Base-by-base conservation (phyloP, 2,797 vertebrate genomes). In the Taeniopygia guttata region DNA sequence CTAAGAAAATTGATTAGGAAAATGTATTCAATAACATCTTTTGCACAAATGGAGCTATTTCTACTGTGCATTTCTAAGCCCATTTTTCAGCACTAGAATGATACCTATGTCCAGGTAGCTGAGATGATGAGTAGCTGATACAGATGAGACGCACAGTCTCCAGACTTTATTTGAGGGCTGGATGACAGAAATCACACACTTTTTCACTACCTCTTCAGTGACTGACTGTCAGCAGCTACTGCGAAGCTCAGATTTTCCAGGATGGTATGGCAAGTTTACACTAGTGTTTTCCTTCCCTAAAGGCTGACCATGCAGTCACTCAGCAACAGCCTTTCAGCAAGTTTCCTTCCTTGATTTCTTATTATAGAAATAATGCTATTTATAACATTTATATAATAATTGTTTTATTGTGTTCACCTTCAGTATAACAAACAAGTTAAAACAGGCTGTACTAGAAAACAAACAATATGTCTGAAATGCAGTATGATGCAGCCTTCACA, bases 341-440 rank as follows among this genome's bases (percentile, higher is more conserved):
- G 25, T 45, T 86, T 90, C 81, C 58, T 89, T 91, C 75, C 42
- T 77, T 76, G 29, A 69, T 55, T 74, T 55, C 29, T 49, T 67
- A 38, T 51, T 30, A 87, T 20, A 49, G 42, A 95, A 96, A 84
- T 79, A 93, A 34, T 52, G 55, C 67, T 73, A 87, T 87, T 92
- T 92, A 84, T 89, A 95, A 63, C 16, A 58, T 62, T 91, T 90
- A 42, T 62, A 62, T 63, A 92, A 52, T 54, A 70, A 26, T 30
- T 34, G 10, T 45, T 89, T 54, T 58, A 78, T 43, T 84, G 29
- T 94, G 32, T 73, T 93, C 34, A 80, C 21, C 17, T 76, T 92
- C 72, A 76, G 29, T 84, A 79, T 12, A 83, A 83, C n/a, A 90
- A 92, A 69, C 38, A 92, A 76, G 32, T 59, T 79, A 79, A 93